Conservation (phyloP, 2,888 invertebrate species). For the Tanytarsus gracilentus region DNA sequence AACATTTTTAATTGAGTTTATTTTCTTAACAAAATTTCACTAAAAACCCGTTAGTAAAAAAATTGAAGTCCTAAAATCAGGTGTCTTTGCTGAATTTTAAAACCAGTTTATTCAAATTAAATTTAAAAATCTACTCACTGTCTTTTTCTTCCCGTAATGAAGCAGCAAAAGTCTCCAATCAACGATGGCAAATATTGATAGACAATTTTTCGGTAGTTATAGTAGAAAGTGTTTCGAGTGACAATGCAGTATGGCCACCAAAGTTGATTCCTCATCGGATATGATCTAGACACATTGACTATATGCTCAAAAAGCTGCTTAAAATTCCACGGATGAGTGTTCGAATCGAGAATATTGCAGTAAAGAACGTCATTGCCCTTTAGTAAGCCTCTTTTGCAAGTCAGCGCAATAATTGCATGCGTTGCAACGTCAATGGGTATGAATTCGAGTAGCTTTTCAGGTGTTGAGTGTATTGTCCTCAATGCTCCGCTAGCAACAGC, state of each 20-base stretch:
- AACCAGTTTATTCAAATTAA: too few relatives aligned
- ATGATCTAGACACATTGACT: conserved; percentile 51
- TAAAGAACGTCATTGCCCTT: conserved; percentile 29
- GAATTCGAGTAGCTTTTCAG: conserved; percentile 53
- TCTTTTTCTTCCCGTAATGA: conserved; percentile 60
- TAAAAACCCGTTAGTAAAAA: too few relatives aligned
- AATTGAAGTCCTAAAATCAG: not conserved
- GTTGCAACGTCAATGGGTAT: conserved; percentile 73
- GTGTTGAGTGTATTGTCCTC: conserved; percentile 67
- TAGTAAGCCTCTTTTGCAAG: conserved; percentile 49
- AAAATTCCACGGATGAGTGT: conserved; percentile 1
- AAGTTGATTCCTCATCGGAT: conserved; percentile 66
- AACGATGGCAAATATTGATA: conserved; percentile 71
- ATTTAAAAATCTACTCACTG: conserved; percentile 53
- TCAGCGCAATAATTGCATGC: conserved; percentile 69
- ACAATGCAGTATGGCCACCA: conserved; percentile 72
- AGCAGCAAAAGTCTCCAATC: conserved; percentile 58
- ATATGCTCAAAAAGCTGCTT: conserved; percentile 35
- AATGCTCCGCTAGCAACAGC: conserved; percentile 80
- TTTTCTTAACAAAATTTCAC: too few relatives aligned
- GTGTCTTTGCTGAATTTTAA: too few relatives aligned
- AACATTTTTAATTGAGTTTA: too few relatives aligned
- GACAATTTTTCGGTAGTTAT: conserved; percentile 57
- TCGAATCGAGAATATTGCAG: not conserved
- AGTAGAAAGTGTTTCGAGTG: conserved; percentile 56